Percentiles rank a stretch among this genome's conserved stretches.
Conservation (phyloP, 2,797 vertebrate genomes). For the Ammospiza maritima region DNA sequence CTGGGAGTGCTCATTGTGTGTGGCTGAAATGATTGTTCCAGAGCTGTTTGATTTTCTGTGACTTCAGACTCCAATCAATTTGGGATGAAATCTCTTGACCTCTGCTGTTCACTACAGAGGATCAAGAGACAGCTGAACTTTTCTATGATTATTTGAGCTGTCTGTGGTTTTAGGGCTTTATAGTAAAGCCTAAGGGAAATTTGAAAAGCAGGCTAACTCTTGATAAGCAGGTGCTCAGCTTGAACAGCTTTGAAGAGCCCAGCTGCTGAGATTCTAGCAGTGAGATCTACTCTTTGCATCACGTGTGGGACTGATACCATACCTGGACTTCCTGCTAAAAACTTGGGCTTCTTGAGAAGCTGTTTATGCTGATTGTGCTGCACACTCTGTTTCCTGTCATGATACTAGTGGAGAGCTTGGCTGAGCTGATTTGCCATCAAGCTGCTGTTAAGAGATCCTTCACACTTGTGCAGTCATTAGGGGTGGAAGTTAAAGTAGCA, state of each 20-base stretch:
- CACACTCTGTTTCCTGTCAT: not conserved
- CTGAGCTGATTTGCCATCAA: not conserved
- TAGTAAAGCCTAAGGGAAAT: not conserved
- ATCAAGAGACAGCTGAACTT: not conserved
- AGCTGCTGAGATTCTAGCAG: not conserved
- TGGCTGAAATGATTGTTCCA: not conserved
- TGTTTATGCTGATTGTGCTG: not conserved
- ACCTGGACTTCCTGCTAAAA: not conserved
- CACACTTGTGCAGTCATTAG: not conserved
- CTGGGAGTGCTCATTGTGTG: not conserved
- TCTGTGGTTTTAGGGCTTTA: not conserved
- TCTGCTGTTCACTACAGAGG: not conserved
- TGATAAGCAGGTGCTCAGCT: not conserved
- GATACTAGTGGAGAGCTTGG: not conserved
- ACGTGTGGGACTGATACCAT: not conserved
- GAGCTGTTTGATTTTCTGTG: not conserved
- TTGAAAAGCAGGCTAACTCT: not conserved
- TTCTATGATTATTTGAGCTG: not conserved
- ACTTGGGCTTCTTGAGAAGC: not conserved
- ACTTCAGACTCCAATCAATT: not conserved
- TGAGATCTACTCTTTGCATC: not conserved
- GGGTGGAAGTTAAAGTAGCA: accelerated
- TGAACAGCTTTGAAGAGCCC: not conserved
- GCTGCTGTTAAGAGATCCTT: not conserved
- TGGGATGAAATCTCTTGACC: not conserved